A percentile compares a stretch with the other conserved stretches of the same genome.
Evolutionary conservation across 1,140 invertebrate genomes (phyloP).

Genomic region (Pomphorhynchus laevis): DNA sequence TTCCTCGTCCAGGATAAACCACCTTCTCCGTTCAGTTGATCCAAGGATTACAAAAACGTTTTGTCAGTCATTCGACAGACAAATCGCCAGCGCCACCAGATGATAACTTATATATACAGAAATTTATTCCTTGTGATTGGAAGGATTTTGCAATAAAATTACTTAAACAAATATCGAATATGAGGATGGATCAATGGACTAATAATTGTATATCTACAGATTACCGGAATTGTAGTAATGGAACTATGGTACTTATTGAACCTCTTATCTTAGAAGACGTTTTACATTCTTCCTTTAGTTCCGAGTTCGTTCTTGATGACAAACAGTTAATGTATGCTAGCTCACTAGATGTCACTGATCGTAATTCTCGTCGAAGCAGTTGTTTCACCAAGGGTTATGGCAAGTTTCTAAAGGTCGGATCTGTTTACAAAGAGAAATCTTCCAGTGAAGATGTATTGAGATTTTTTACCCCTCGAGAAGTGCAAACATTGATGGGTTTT

Average conservation of each 20-base stretch:
- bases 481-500: conserved; percentile 49
- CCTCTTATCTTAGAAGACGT: too few species aligned
- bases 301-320: conserved; percentile 12
- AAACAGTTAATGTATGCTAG: conserved; percentile 4
- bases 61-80: too few species aligned
- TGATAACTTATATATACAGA: conserved; percentile 1
- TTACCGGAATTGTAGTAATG: too few species aligned
- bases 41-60: too few species aligned
- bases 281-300: too few species aligned
- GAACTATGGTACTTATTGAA: too few species aligned
- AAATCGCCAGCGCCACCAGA: too few species aligned
- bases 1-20: too few species aligned
- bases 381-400: conserved; percentile 28
- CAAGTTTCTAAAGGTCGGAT: conserved; percentile 43
- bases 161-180: background rate
- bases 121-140: background rate
- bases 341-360: background rate
- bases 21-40: too few species aligned
- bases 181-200: conserved; percentile 3
- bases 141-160: background rate
- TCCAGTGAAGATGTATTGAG: conserved; percentile 22
- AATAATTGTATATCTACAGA: too few species aligned
- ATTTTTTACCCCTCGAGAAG: conserved; percentile 54
- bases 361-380: background rate
- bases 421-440: background rate